Percentiles rank a stretch among this genome's conserved stretches.
Evolutionary conservation across 2,888 invertebrate genomes (phyloP).

Genomic region (Trichogramma evanescens): DNA sequence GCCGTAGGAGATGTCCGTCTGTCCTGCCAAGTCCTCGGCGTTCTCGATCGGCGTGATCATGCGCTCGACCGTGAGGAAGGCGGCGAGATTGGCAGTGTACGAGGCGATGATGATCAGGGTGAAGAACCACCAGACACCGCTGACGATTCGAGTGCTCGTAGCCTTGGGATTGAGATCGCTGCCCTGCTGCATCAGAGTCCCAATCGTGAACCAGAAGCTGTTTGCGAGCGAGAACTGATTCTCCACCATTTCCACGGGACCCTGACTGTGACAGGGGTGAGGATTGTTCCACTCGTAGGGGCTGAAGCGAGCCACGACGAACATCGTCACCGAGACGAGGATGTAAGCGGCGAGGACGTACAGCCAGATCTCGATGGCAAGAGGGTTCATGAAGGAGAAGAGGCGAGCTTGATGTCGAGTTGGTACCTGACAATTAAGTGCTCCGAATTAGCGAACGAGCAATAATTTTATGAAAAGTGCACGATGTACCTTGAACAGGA

Average conservation of each 20-base stretch:
- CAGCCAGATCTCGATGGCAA: constrained; percentile 81
- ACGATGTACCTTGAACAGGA: constrained; percentile 66
- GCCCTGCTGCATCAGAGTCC: constrained; percentile 83
- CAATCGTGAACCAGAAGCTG: constrained; percentile 82
- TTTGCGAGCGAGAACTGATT: constrained; percentile 79
- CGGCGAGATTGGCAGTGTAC: constrained; percentile 86
- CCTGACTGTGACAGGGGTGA: constrained; percentile 56
- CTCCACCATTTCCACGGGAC: constrained; percentile 53
- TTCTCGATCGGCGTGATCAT: constrained; percentile 83
- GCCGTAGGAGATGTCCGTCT: constrained; percentile 78
- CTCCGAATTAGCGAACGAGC: background rate
- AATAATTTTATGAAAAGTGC: background rate
- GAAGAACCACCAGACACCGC: constrained; percentile 89
- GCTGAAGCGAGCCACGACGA: constrained; percentile 71
- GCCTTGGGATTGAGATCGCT: constrained; percentile 73
- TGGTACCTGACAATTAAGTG: constrained; percentile 54
- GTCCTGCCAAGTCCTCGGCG: constrained; percentile 76
- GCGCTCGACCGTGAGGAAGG: constrained; percentile 82
- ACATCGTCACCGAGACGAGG: constrained; percentile 70
- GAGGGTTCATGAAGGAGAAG: constrained; percentile 82
- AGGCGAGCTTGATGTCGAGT: constrained; percentile 62
- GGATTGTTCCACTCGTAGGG: constrained; percentile 76
- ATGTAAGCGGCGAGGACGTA: constrained; percentile 75
- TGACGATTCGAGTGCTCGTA: constrained; percentile 72
- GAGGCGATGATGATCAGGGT: constrained; percentile 85